Conservation (phyloP, 1,140 invertebrate genomes). For the Pteromalus puparum region DNA sequence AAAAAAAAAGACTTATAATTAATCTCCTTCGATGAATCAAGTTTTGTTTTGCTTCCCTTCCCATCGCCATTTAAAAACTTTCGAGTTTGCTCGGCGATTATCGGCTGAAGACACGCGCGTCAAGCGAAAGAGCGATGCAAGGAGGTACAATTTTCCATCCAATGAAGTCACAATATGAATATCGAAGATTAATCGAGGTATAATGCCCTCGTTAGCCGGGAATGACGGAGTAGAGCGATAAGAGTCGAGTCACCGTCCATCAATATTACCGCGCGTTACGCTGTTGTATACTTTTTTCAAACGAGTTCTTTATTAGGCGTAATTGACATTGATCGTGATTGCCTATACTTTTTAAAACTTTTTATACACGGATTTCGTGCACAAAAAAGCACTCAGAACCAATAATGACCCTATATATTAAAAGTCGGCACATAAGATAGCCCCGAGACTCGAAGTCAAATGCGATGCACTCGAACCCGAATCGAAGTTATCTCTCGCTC, state of each 20-base stretch:
- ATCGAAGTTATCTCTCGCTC: neutral
- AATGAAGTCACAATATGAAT: constrained; percentile 69
- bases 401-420: neutral
- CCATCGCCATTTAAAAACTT: neutral
- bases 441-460: neutral
- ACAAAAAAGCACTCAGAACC: neutral
- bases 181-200: constrained; percentile 70
- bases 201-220: constrained; percentile 64
- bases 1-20: constrained; percentile 31
- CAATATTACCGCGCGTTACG: constrained; percentile 60
- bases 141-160: constrained; percentile 58
- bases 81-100: neutral
- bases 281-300: constrained; percentile 14
- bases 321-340: constrained; percentile 38
- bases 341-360: constrained; percentile 34
- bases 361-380: too few species aligned
- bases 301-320: neutral
- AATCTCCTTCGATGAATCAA: neutral
- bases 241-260: constrained; percentile 68
- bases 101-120: neutral
- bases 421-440: too few species aligned
- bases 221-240: constrained; percentile 67
- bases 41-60: neutral
- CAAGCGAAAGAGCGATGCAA: constrained; percentile 1
- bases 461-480: constrained; percentile 10